A percentile compares a stretch with the other conserved stretches of the same genome.
These are phyloP conservation scores for Sycophila sp. DNA, from an alignment of 1,140 invertebrate species.

Conservation along the genomic window DNA sequence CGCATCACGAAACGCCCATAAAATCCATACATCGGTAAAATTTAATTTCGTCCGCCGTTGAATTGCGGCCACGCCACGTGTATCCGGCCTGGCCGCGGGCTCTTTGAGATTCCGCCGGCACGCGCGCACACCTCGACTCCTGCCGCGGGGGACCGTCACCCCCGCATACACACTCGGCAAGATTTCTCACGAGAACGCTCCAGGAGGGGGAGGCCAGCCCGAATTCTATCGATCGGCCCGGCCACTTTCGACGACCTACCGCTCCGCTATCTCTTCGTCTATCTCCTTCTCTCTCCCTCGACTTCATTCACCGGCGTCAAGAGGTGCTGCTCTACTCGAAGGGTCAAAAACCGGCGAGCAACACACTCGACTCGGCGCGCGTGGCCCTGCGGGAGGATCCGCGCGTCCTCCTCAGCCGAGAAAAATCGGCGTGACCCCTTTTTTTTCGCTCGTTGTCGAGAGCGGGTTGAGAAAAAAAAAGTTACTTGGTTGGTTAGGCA, in stretches of 20 bases:
- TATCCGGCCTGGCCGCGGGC: neutral
- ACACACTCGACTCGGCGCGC: constrained; percentile 1
- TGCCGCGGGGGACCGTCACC: neutral
- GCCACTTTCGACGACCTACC: constrained; percentile 7
- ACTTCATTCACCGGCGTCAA: constrained; percentile 22
- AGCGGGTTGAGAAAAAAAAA: too few relatives aligned
- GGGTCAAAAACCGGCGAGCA: constrained; percentile 23
- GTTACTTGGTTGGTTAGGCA: too few relatives aligned
- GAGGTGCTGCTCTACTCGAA: neutral
- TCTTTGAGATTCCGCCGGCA: constrained; percentile 11
- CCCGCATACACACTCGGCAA: too few relatives aligned
- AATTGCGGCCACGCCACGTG: neutral
- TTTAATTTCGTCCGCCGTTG: neutral
- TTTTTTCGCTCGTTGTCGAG: too few relatives aligned
- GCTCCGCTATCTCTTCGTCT: neutral
- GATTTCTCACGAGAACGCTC: constrained; percentile 8
- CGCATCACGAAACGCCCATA: too few relatives aligned
- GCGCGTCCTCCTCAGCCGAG: too few relatives aligned
- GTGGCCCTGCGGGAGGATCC: too few relatives aligned
- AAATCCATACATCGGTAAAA: too few relatives aligned
- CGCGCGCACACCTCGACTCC: neutral
- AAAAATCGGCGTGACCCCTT: too few relatives aligned
- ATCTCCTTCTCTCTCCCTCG: constrained; percentile 17
- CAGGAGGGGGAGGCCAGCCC: neutral
- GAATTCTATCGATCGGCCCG: constrained; percentile 32